A percentile compares a stretch with the other conserved stretches of the same genome.
These are phyloP conservation scores for Orycteropus afer DNA, from an alignment of 2,113 vertebrate genomes.

Conservation along the genomic window DNA sequence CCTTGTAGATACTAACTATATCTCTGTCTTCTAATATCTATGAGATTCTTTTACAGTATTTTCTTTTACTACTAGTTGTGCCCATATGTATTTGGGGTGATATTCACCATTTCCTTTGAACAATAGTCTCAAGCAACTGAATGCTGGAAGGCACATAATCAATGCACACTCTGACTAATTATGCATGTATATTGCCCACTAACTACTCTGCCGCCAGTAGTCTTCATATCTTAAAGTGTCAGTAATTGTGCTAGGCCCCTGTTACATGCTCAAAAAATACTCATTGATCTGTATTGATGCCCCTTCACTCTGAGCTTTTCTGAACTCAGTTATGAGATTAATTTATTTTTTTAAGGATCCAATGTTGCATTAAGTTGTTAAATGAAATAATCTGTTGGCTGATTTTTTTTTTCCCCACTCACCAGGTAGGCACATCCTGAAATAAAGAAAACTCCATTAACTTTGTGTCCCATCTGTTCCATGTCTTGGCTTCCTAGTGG, in stretches of 20 bases:
- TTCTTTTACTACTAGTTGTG: background rate
- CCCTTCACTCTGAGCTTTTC: background rate
- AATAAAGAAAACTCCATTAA: constrained; percentile 59
- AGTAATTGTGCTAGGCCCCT: background rate
- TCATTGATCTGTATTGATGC: background rate
- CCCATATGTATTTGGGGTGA: background rate
- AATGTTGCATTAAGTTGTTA: background rate
- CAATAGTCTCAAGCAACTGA: background rate
- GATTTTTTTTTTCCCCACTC: background rate
- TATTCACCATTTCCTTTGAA: background rate
- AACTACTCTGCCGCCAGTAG: background rate
- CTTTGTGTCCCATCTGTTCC: constrained; percentile 54
- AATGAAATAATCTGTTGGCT: constrained; percentile 31
- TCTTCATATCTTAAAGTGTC: background rate
- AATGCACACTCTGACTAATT: background rate
- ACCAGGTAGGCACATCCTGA: constrained; percentile 38
- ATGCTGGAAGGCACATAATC: background rate
- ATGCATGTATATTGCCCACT: background rate
- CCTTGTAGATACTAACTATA: background rate
- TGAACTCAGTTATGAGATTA: background rate
- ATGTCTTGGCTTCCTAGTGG: constrained; percentile 30
- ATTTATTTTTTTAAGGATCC: constrained; percentile 26
- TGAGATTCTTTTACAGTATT: background rate
- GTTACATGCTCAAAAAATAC: background rate
- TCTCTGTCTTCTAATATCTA: background rate